Percentiles rank a stretch among this genome's conserved stretches.
These are phyloP conservation scores for Zele albiditarsus DNA, from an alignment of 2,888 invertebrate species.

Conservation along the genomic window DNA sequence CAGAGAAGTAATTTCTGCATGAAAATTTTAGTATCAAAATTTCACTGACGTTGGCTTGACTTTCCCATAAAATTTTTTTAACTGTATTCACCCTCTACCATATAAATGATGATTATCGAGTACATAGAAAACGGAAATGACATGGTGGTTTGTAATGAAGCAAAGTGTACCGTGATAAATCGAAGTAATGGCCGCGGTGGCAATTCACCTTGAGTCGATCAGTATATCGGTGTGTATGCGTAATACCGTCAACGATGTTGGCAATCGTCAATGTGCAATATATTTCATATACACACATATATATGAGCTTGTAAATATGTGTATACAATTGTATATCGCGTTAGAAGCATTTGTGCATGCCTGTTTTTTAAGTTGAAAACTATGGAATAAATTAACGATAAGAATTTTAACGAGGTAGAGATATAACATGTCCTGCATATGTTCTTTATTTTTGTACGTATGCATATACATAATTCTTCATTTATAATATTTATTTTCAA, in stretches of 20 bases:
- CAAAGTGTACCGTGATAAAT: conserved; percentile 23
- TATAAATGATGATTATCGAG: too few relatives aligned
- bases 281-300: background rate
- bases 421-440: too few relatives aligned
- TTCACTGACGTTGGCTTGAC: too few relatives aligned
- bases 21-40: too few relatives aligned
- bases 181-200: conserved; percentile 8
- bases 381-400: background rate
- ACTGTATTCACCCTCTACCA: too few relatives aligned
- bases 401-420: background rate
- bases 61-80: too few relatives aligned
- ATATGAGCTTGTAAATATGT: background rate
- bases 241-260: conserved; percentile 3
- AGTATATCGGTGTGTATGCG: conserved; percentile 25
- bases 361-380: background rate
- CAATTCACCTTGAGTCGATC: conserved; percentile 28
- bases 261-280: conserved; percentile 25
- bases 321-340: background rate
- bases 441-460: too few relatives aligned
- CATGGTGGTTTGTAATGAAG: conserved; percentile 21
- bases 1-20: too few relatives aligned
- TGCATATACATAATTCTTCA: too few relatives aligned
- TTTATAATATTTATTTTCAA: background rate
- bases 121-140: conserved; percentile 14
- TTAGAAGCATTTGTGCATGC: background rate